Conservation (phyloP, 2,113 vertebrate genomes). For the Alectura lathami region DNA sequence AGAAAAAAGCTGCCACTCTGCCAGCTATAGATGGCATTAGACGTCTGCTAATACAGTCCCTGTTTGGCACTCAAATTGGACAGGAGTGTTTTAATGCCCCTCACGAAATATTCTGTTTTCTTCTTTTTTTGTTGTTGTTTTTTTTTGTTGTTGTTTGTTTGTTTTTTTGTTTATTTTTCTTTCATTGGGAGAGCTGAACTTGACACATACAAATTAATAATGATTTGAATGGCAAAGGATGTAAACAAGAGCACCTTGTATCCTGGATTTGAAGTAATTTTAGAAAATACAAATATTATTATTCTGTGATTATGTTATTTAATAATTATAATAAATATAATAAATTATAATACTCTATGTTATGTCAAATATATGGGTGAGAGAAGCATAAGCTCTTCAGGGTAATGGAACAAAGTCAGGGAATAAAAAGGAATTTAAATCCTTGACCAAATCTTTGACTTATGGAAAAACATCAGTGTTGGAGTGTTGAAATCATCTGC, state of each 20-base stretch:
- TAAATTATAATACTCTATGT: too few relatives aligned
- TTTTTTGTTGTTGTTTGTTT: too few relatives aligned
- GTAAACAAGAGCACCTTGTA: not conserved
- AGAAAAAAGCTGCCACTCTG: conserved; percentile 9
- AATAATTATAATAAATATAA: too few relatives aligned
- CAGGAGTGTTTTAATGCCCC: not conserved
- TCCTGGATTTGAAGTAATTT: not conserved
- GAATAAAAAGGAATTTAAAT: not conserved
- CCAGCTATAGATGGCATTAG: conserved; percentile 67
- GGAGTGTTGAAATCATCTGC: not conserved
- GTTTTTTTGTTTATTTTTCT: not conserved
- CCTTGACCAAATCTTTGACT: not conserved
- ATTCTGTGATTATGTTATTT: too few relatives aligned
- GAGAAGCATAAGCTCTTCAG: not conserved
- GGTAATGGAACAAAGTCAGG: not conserved
- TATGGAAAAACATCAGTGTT: not conserved
- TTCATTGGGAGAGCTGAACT: not conserved
- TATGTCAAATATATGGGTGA: not conserved
- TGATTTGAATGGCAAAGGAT: not conserved
- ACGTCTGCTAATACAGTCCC: not conserved
- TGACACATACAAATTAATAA: not conserved
- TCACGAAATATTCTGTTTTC: not conserved
- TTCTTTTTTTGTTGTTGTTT: not conserved
- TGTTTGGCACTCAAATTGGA: not conserved
- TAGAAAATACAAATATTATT: not conserved